Evolutionary conservation across 2,888 invertebrate genomes (phyloP).

Genomic region (Acrobasis suavella): DNA sequence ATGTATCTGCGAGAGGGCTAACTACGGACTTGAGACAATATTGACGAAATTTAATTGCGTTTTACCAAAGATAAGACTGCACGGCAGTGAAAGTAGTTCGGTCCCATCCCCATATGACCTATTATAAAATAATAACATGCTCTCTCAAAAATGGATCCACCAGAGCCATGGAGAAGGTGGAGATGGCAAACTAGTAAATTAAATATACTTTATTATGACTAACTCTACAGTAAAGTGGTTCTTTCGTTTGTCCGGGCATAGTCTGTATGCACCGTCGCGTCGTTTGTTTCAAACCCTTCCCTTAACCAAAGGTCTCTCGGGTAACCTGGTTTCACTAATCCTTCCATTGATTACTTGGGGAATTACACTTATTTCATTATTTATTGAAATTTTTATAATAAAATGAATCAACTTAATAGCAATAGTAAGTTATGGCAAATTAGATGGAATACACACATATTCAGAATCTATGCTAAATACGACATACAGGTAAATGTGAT

Average conservation of each 20-base stretch:
- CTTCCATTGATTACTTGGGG: conserved; percentile 8
- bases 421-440: too few relatives aligned
- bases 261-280: conserved; percentile 34
- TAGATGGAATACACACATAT: too few relatives aligned
- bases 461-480: too few relatives aligned
- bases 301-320: conserved; percentile 21
- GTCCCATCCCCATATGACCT: too few relatives aligned
- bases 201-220: not conserved
- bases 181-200: too few relatives aligned
- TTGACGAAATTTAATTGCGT: not conserved
- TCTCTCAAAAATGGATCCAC: too few relatives aligned
- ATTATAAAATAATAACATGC: too few relatives aligned
- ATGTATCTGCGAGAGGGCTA: conserved; percentile 30
- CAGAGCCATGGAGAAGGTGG: too few relatives aligned
- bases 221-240: conserved; percentile 4
- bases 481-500: not conserved
- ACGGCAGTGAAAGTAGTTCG: too few relatives aligned
- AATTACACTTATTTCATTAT: not conserved
- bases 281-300: conserved; percentile 36
- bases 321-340: conserved; percentile 21
- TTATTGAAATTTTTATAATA: too few relatives aligned
- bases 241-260: not conserved
- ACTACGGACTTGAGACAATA: conserved; percentile 28
- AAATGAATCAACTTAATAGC: not conserved
- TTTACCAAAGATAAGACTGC: too few relatives aligned